These are phyloP conservation scores for Rhinoptilus africanus DNA, from an alignment of 2,113 vertebrate genomes.

Conservation along the genomic window DNA sequence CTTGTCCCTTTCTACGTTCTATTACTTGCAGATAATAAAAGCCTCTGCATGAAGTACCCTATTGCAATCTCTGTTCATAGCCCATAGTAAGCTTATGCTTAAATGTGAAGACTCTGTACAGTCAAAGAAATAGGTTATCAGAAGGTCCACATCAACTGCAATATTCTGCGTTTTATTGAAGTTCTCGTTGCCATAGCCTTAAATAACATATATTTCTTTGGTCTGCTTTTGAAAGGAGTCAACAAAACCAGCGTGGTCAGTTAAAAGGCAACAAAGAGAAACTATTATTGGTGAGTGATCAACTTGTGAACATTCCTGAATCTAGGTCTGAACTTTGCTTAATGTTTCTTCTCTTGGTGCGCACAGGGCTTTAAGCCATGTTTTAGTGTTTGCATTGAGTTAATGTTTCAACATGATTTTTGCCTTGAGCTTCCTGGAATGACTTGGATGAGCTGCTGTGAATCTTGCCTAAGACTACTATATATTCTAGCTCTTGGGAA, in stretches of 20 bases:
- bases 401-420: neutral
- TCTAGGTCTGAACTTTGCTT: neutral
- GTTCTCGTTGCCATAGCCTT: neutral
- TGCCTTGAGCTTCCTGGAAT: neutral
- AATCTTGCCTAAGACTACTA: neutral
- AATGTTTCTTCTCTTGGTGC: neutral
- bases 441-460: neutral
- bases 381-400: too few relatives aligned
- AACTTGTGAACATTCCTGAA: neutral
- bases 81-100: neutral
- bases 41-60: neutral
- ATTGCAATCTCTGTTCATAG: neutral
- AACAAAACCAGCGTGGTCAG: neutral
- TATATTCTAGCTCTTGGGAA: neutral
- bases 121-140: neutral
- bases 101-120: neutral
- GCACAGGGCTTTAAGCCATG: neutral
- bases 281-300: neutral
- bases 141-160: neutral
- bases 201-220: neutral
- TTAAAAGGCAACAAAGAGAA: neutral
- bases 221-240: neutral
- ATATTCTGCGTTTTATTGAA: neutral
- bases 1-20: neutral
- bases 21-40: neutral